Percentiles rank a stretch among this genome's conserved stretches.
Evolutionary conservation across 2,797 vertebrate genomes (phyloP).

Genomic region (Bradypus variegatus): DNA sequence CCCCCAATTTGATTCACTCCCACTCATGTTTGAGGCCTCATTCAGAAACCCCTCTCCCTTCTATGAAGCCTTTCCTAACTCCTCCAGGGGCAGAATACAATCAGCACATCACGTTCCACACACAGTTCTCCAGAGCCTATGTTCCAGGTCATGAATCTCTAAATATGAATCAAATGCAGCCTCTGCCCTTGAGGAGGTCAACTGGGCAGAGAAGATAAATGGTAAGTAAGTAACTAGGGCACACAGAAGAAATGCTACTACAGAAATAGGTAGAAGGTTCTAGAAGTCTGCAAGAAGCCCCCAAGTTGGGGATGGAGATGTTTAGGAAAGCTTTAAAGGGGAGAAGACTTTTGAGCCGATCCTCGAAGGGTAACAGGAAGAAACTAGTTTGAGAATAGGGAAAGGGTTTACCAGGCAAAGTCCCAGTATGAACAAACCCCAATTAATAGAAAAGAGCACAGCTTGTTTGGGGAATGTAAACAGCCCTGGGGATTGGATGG

Average conservation of each 20-base stretch:
- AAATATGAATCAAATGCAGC: conserved; percentile 35
- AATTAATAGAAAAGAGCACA: neutral
- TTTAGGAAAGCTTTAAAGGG: conserved; percentile 4
- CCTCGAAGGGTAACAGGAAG: conserved; percentile 35
- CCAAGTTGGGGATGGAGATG: neutral
- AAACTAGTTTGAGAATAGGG: neutral
- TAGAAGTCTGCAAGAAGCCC: neutral
- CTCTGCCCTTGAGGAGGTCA: conserved; percentile 27
- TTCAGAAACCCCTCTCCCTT: conserved; percentile 9
- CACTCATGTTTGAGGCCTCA: conserved; percentile 4
- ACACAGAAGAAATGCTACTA: neutral
- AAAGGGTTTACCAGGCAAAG: conserved; percentile 16
- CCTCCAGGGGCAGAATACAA: conserved; percentile 8
- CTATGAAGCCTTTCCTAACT: neutral
- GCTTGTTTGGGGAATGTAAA: conserved; percentile 25
- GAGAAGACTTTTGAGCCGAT: conserved; percentile 8
- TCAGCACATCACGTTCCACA: conserved; percentile 25
- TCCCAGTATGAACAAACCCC: neutral
- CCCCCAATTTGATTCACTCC: neutral
- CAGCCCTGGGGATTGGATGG: neutral
- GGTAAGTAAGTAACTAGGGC: neutral
- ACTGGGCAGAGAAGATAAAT: conserved; percentile 1
- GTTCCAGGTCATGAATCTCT: neutral
- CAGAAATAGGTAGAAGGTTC: neutral
- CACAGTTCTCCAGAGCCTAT: conserved; percentile 10